phyloP scores from a whole-genome alignment of 2,888 invertebrate genomes.

The Cataglyphis altisquamis region DNA sequence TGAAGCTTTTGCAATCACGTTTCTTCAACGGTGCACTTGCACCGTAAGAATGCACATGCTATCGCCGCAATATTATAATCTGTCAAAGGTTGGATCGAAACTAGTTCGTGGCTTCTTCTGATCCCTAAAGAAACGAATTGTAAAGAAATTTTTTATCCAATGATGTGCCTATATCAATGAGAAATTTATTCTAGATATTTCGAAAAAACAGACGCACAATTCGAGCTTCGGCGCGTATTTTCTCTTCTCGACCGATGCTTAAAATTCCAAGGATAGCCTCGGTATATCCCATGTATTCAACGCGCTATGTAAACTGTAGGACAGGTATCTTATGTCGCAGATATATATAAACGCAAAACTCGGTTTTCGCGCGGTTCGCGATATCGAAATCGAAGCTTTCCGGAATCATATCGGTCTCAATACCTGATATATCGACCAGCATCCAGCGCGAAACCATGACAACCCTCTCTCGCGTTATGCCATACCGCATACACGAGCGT shows the following conservation, averaged over 20 bases:
- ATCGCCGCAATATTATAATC: neutral
- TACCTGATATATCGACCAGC: slow-evolving; percentile 43
- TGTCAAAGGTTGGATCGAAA: neutral
- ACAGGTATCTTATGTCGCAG: neutral
- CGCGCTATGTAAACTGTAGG: neutral
- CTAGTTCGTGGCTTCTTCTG: neutral
- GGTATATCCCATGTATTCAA: neutral
- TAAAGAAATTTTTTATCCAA: neutral
- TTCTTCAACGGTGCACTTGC: neutral
- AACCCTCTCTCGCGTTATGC: slow-evolving; percentile 47
- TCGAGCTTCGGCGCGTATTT: neutral
- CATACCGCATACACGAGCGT: slow-evolving; percentile 22
- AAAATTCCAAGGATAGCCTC: neutral
- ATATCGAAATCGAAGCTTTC: slow-evolving; percentile 10
- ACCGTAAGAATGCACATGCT: neutral
- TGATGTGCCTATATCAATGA: neutral
- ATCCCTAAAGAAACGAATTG: neutral
- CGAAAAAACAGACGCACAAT: neutral
- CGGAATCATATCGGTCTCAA: slow-evolving; percentile 34
- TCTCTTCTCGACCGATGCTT: neutral
- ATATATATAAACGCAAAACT: neutral
- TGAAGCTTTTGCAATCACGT: neutral
- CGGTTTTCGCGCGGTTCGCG: neutral
- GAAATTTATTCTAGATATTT: neutral
- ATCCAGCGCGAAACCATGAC: slow-evolving; percentile 49